Conservation (phyloP, 1,140 invertebrate species). For the Leptinotarsa defecta region DNA sequence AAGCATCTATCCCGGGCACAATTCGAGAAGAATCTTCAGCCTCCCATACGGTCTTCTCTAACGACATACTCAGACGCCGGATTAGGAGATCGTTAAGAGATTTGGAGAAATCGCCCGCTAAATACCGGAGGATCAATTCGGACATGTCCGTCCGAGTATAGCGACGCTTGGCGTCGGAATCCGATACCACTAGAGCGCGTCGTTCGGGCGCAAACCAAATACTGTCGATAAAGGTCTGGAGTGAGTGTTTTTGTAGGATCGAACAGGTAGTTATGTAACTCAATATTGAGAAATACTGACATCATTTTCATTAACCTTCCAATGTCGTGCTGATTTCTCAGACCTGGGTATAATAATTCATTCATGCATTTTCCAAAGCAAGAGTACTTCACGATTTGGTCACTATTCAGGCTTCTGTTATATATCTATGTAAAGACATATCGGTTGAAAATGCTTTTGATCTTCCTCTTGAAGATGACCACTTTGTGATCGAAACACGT, state of each 20-base stretch:
- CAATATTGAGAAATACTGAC: too few species aligned
- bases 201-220: background rate
- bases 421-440: too few species aligned
- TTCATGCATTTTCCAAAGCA: too few species aligned
- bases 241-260: background rate
- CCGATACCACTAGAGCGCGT: too few species aligned
- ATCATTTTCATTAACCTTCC: too few species aligned
- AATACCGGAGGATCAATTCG: background rate
- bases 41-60: constrained; percentile 27
- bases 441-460: too few species aligned
- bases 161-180: background rate
- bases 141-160: background rate
- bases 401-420: too few species aligned
- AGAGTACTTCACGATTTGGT: too few species aligned
- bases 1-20: constrained; percentile 25
- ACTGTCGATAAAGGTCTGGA: background rate
- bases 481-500: too few species aligned
- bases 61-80: constrained; percentile 35
- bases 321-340: too few species aligned
- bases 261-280: background rate
- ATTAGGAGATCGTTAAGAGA: constrained; percentile 39
- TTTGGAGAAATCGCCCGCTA: constrained; percentile 22
- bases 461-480: too few species aligned
- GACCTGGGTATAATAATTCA: too few species aligned
- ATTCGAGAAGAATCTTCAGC: constrained; percentile 14